Evolutionary conservation across 2,113 vertebrate species (phyloP).

Genomic region (Halichoerus grypus): DNA sequence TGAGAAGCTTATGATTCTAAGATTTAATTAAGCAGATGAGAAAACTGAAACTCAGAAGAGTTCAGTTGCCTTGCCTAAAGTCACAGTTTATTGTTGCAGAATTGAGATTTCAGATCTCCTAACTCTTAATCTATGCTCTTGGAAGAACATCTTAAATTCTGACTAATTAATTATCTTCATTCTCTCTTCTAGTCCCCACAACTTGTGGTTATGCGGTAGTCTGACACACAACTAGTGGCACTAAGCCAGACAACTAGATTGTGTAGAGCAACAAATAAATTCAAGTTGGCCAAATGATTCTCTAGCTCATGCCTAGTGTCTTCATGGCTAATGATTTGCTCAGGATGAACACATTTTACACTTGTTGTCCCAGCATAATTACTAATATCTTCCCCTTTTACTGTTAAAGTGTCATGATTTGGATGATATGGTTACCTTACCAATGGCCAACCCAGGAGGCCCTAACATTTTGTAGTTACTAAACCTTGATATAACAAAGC

Average conservation of each 20-base stretch:
- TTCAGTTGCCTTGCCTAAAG: constrained; percentile 38
- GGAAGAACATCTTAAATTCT: not conserved
- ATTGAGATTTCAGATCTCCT: not conserved
- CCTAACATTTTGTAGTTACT: constrained; percentile 1
- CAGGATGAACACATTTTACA: not conserved
- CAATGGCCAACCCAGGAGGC: not conserved
- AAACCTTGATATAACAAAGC: not conserved
- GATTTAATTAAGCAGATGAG: constrained; percentile 32
- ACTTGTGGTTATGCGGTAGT: not conserved
- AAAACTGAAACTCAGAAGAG: not conserved
- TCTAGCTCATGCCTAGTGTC: constrained; percentile 11
- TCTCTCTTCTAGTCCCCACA: not conserved
- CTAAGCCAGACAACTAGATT: not conserved
- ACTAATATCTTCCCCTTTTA: not conserved
- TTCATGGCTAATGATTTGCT: constrained; percentile 1
- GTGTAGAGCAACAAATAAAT: not conserved
- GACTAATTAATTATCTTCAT: not conserved
- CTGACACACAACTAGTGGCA: not conserved
- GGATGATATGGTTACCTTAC: not conserved
- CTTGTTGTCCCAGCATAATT: not conserved
- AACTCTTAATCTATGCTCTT: constrained; percentile 10
- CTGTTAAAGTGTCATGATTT: not conserved
- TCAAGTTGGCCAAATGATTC: not conserved
- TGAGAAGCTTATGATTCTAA: not conserved
- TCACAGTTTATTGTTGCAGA: not conserved